Base-by-base conservation (phyloP, 2,888 invertebrate genomes). In the Dyspetes luteomarginatus region DNA sequence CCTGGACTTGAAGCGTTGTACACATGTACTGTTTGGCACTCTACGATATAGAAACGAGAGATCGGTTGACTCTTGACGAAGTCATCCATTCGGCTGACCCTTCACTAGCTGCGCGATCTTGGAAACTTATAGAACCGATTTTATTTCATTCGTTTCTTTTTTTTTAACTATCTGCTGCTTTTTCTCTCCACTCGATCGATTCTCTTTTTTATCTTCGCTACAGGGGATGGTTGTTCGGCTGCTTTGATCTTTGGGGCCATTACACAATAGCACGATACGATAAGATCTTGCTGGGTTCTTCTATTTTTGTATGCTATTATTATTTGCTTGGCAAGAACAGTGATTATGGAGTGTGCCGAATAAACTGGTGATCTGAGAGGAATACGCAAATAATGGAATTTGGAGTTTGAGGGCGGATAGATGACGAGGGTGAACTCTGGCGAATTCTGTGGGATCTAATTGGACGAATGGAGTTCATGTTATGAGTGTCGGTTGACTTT, bases 61-160 rank as follows among this genome's bases (percentile, higher is more conserved):
- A 67, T 71, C 71, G 52, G 60, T 78, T 50, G 78, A 67, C 43
- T 72, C 58, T 67, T 41, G 56, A 62, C 17, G 9, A 12, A 17
- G 30, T 77, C 69, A 64, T 77, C 24, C 74, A 30, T 74, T 48
- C 48, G 75, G 50, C 67, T 67, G 67, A 75, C 58, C 36, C 67
- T 65, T 58, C 65, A 56, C 45, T 60, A 48, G 48, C 36, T 60
- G 67, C 12, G 36, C 36, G 9, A 75, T 75, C 75, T 69, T 24
- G 56, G 71, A 77, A 77, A 77, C 30, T 56, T 64, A 48, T 48
- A 52, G 36, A 36, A 43, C 28, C 56, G 22, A 7, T 30, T 50
- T 67, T 65, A 56, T 65, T 65, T n/a, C 22, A 15, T 28, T 28
- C 41, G 12, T 56, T 7, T 28, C 17, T 24, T 41, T 56, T 22